Evolutionary conservation across 2,797 vertebrate species (phyloP).

Genomic region (Stomatorhinus walkeri): DNA sequence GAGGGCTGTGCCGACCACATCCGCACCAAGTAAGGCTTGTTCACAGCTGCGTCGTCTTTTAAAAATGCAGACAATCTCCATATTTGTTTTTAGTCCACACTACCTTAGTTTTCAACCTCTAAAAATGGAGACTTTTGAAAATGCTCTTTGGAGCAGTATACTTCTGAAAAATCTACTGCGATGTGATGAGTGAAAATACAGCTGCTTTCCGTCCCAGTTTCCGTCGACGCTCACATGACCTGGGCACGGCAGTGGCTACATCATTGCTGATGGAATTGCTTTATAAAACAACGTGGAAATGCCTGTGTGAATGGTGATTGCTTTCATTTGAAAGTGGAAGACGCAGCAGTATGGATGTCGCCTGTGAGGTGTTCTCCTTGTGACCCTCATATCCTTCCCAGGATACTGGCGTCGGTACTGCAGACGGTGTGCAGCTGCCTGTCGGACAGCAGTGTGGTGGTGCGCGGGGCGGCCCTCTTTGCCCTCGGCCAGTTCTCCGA

Average conservation of each 20-base stretch:
- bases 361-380: background rate
- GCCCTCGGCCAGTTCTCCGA: slow-evolving; percentile 86
- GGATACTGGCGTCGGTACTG: slow-evolving; percentile 72
- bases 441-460: slow-evolving; percentile 69
- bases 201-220: background rate
- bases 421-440: slow-evolving; percentile 73
- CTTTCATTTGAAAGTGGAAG: background rate
- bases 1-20: slow-evolving; percentile 87
- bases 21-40: slow-evolving; percentile 67
- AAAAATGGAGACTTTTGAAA: background rate
- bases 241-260: background rate
- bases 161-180: background rate
- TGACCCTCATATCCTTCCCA: slow-evolving; percentile 35
- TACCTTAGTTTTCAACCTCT: background rate
- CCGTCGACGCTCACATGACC: background rate
- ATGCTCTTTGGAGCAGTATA: background rate
- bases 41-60: background rate
- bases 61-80: background rate
- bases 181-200: background rate
- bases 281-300: background rate
- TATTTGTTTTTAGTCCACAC: background rate
- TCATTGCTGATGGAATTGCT: background rate
- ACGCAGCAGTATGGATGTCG: background rate
- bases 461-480: slow-evolving; percentile 75
- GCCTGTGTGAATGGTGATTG: background rate